Evolutionary conservation across 1,140 invertebrate species (phyloP).

Genomic region (Oscheius sp.): DNA sequence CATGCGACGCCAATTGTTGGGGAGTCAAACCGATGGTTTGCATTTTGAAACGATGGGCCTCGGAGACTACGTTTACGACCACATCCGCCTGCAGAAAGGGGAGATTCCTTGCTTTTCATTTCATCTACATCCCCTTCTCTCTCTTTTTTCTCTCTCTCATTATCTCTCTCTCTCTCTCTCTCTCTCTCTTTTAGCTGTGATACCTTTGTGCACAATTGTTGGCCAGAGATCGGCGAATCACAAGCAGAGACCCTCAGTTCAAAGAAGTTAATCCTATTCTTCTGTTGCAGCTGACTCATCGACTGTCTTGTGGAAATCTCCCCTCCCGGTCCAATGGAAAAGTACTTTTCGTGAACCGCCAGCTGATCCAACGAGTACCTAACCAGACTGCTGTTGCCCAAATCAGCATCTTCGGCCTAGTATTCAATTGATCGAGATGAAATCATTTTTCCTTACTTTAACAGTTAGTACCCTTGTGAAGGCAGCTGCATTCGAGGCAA

Average conservation of each 20-base stretch:
- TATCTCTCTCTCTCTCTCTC: background rate
- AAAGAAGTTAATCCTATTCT: constrained; percentile 43
- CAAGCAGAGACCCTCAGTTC: constrained; percentile 50
- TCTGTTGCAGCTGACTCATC: constrained; percentile 45
- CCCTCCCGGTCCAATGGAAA: constrained; percentile 47
- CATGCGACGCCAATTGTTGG: constrained; percentile 50
- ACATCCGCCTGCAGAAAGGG: constrained; percentile 39
- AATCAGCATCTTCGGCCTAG: constrained; percentile 52
- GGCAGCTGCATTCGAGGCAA: constrained; percentile 42
- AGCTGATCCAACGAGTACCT: constrained; percentile 51
- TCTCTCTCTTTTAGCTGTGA: background rate
- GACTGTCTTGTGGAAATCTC: constrained; percentile 50
- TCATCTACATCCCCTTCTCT: too few species aligned
- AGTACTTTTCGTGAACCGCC: constrained; percentile 50
- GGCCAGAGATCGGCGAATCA: constrained; percentile 48
- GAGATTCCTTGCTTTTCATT: too few species aligned
- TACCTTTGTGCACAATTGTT: constrained; percentile 47
- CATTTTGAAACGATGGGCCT: constrained; percentile 54
- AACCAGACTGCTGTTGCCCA: constrained; percentile 49
- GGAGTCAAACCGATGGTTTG: constrained; percentile 43
- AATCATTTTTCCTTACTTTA: constrained; percentile 36
- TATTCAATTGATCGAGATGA: constrained; percentile 4
- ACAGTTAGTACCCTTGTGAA: constrained; percentile 47
- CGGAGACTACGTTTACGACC: constrained; percentile 46
- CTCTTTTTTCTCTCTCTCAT: too few species aligned